Evolutionary conservation across 1,140 invertebrate genomes (phyloP).

Genomic region (Trichoplusia ni): DNA sequence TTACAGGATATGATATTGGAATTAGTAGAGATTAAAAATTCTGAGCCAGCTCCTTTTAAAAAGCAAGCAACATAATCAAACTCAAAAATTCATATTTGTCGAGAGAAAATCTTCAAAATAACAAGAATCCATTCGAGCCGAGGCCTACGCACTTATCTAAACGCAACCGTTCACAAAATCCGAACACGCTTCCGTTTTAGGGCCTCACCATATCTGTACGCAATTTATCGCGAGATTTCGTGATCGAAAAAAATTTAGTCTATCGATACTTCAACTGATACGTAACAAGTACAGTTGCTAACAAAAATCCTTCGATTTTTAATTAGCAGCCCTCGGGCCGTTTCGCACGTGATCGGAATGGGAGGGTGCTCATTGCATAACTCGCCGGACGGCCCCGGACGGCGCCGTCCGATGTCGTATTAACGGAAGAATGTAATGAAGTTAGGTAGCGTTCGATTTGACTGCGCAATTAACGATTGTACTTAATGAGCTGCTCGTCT

Average conservation of each 20-base stretch:
- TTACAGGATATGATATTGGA: background rate
- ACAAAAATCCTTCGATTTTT: constrained; percentile 77
- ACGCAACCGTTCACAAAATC: constrained; percentile 8
- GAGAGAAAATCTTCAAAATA: constrained; percentile 1
- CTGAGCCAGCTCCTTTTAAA: background rate
- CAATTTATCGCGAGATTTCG: constrained; percentile 20
- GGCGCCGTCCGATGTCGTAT: constrained; percentile 48
- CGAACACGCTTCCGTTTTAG: constrained; percentile 20
- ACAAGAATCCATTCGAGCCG: constrained; percentile 10
- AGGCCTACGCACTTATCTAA: constrained; percentile 6
- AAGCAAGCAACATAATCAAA: constrained; percentile 1
- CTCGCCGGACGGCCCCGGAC: constrained; percentile 25
- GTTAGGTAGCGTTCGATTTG: constrained; percentile 58
- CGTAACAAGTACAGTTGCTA: constrained; percentile 60
- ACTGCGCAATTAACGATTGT: constrained; percentile 66
- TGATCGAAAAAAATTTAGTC: constrained; percentile 2
- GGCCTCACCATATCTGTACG: background rate
- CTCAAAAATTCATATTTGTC: constrained; percentile 2
- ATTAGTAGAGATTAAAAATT: too few species aligned
- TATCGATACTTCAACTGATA: constrained; percentile 6
- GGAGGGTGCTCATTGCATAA: constrained; percentile 55
- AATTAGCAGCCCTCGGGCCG: constrained; percentile 62
- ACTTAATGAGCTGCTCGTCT: constrained; percentile 55
- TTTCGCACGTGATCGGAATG: constrained; percentile 67
- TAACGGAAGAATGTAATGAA: constrained; percentile 55